Conservation (phyloP, 2,797 vertebrate genomes). For the Sandelia bainsii region DNA sequence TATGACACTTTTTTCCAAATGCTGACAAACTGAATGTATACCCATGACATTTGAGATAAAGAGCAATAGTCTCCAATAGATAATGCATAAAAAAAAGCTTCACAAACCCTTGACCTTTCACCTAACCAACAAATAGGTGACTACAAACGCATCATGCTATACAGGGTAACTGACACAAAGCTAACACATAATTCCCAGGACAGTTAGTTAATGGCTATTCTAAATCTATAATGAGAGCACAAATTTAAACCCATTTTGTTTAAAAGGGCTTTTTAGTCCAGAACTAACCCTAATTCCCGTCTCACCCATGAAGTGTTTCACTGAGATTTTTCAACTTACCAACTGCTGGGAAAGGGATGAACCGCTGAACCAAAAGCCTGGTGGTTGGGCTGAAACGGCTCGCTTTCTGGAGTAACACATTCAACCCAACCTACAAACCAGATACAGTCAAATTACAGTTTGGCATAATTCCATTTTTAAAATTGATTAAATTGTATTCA, state of each 20-base stretch:
- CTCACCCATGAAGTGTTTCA: background rate
- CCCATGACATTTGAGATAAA: too few relatives aligned
- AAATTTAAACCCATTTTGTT: background rate
- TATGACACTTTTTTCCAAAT: too few relatives aligned
- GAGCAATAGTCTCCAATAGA: too few relatives aligned
- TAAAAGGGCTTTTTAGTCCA: conserved; percentile 1
- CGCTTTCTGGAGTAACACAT: conserved; percentile 90
- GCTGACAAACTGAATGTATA: too few relatives aligned
- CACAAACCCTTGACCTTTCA: too few relatives aligned
- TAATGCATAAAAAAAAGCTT: too few relatives aligned
- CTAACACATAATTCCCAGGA: background rate
- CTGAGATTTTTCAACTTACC: conserved; percentile 80
- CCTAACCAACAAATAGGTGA: too few relatives aligned
- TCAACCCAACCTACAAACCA: conserved; percentile 89
- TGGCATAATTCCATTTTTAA: background rate
- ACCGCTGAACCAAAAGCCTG: conserved; percentile 92
- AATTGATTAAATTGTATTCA: background rate
- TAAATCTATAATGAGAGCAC: background rate
- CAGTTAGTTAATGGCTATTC: background rate
- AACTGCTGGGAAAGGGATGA: conserved; percentile 94
- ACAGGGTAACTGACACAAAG: too few relatives aligned
- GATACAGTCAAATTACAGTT: background rate
- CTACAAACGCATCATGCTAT: too few relatives aligned
- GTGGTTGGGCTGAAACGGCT: conserved; percentile 88
- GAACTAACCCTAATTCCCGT: background rate